phyloP scores from a whole-genome alignment of 92 coral and sea anemone species.

The Parazoanthus swiftii region DNA sequence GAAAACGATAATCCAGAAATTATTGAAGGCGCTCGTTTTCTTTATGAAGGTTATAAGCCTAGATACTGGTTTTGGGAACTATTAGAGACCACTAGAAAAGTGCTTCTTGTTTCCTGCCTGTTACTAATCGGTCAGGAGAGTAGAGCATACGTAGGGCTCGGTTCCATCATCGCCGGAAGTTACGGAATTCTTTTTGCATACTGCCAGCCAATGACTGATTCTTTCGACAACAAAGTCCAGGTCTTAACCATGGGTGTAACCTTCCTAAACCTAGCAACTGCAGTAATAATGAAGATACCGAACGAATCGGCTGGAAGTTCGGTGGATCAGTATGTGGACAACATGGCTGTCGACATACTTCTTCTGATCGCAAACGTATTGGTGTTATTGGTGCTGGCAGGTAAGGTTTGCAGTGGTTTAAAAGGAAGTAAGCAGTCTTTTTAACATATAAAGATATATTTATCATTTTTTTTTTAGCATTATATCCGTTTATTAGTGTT shows the following conservation, averaged over 20 bases:
- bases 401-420: slow-evolving; percentile 2
- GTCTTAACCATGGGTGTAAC: not conserved
- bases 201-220: not conserved
- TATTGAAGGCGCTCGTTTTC: not conserved
- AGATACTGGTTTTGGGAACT: not conserved
- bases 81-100: not conserved
- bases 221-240: not conserved
- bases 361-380: not conserved
- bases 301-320: not conserved
- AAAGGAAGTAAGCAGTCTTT: not conserved
- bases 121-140: slow-evolving; percentile 4
- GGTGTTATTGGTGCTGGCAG: not conserved
- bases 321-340: not conserved
- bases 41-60: not conserved
- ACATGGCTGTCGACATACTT: not conserved
- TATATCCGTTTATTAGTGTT: too few relatives aligned
- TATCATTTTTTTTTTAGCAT: not conserved
- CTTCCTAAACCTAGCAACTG: slow-evolving; percentile 6
- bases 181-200: not conserved
- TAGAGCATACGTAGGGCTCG: not conserved
- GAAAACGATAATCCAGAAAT: not conserved
- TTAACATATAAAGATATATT: not conserved
- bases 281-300: slow-evolving; percentile 6
- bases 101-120: not conserved
- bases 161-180: not conserved